Base-by-base conservation (phyloP, 2,797 vertebrate genomes). In the Perodicticus potto region DNA sequence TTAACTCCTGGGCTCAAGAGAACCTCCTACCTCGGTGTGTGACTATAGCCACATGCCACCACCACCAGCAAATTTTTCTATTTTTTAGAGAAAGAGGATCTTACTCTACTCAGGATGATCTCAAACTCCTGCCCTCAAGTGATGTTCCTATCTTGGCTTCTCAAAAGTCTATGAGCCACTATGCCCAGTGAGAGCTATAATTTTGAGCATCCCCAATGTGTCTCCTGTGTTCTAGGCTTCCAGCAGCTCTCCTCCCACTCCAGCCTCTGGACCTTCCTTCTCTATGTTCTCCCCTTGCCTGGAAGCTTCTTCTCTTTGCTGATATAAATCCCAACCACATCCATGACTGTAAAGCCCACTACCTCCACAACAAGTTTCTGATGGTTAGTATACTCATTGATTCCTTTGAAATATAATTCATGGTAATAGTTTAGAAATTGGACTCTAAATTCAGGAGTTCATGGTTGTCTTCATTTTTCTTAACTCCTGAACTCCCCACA, bases 321-420 rank as follows among this genome's bases (percentile, higher is more conserved):
- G 20, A 78, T 70, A 19, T 13, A 61, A 65, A 37, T 49, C 27
- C 14, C 27, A 86, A 29, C 22, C n/a, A 61, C n/a, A 32, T n/a
- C 65, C 7, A 8, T 17, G 16, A 67, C 57, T 29, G 63, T 40
- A 40, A 70, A 49, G 11, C 22, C 19, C 72, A 29, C 22, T 27
- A 43, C 11, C 11, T 74, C 29, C 3, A 32, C n/a, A 34, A 34
- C 8, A 23, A 49, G 16, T 65, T 88, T 76, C 70, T 70, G 57
- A 69, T 22, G 6, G 11, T 29, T 67, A 32, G 0, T 4, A 43
- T 89, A 25, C 40, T 73, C 11, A 5, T 49, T 23, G 4, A 69
- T 93, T 91, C 88, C 22, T 49, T 59, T 85, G 80, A 67, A 34
- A 84, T 73, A 29, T 27, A 80, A 76, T 61, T 78, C 49, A 73